Base-by-base conservation (phyloP, 2,888 invertebrate genomes). In the Leucozona laternaria region DNA sequence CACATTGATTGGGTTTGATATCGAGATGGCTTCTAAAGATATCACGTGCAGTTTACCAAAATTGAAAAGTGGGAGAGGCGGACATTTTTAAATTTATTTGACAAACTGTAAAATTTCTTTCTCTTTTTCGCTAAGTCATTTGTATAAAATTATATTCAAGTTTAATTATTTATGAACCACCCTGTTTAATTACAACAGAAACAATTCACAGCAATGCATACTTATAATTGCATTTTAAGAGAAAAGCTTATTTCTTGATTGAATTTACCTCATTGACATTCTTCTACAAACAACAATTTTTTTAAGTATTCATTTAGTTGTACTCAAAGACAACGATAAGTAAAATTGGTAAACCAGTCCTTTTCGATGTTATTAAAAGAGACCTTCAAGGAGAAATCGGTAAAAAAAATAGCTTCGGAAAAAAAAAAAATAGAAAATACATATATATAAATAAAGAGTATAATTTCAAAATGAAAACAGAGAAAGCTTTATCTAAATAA, bases 401-500 rank as follows among this genome's bases (percentile, higher is more conserved):
- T 57, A 17, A 11, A 4, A 55, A 55, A 53, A 37, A 57, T 4
- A 5, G 28, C 28, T 28, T 28, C 3, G 6, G 17, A 7, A 34
- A 34, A 1, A 11, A 5, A 4, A 31, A 57, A 17, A 11, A 11
- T 0, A 50, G n/a, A 15, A 10, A 11, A 4, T 34, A 34, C 17
- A 13, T 20, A 13, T 22, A 37, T 22, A 22, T 6, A 5, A 22
- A 20, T 64, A 17, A 64, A 64, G 64, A 64, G 64, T 7, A n/a
- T n/a, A 20, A 31, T 13, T 3, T 66, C 15, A 17, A 17, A 66
- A 66, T 13, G 15, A 66, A 31, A 66, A 66, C 66, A 66, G 66
- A 66, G 66, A 66, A 48, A 66, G 66, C 66, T 66, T 66, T 28
- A 64, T 28, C 11, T 2, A 31, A 31, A 25, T 34, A 22, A 0